These are phyloP conservation scores for Philonicus albiceps DNA, from an alignment of 2,888 invertebrate genomes.

Conservation along the genomic window DNA sequence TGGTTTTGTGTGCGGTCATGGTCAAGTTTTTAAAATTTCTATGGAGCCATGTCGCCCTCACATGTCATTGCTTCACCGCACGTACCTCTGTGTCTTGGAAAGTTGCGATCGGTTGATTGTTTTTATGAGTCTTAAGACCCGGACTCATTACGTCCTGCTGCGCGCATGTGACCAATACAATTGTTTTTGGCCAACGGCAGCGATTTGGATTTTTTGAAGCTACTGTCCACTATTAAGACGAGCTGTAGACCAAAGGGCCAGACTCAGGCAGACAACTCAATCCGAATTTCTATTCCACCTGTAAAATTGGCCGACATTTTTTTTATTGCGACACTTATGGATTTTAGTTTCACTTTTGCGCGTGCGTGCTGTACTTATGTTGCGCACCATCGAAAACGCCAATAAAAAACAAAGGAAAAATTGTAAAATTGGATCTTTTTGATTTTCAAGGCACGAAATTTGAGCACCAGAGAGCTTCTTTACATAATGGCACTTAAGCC, in stretches of 20 bases:
- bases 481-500: not conserved
- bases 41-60: not conserved
- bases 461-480: not conserved
- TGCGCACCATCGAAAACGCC: not conserved
- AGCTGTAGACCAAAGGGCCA: not conserved
- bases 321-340: not conserved
- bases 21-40: not conserved
- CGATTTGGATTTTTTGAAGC: not conserved
- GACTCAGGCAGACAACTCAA: not conserved
- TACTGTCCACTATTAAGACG: not conserved
- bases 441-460: not conserved
- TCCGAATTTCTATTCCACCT: not conserved
- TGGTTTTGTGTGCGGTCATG: not conserved
- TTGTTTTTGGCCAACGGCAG: not conserved
- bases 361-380: not conserved
- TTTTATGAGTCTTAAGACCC: not conserved
- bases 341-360: not conserved
- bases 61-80: not conserved
- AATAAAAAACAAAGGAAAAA: not conserved
- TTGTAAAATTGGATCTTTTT: not conserved
- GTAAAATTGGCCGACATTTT: not conserved
- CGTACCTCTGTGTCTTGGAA: not conserved
- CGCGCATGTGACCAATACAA: not conserved
- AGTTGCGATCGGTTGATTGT: not conserved
- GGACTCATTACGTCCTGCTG: not conserved